Percentiles rank a stretch among this genome's conserved stretches.
phyloP scores from a whole-genome alignment of 2,797 vertebrate genomes.

The Falco novaeseelandiae region DNA sequence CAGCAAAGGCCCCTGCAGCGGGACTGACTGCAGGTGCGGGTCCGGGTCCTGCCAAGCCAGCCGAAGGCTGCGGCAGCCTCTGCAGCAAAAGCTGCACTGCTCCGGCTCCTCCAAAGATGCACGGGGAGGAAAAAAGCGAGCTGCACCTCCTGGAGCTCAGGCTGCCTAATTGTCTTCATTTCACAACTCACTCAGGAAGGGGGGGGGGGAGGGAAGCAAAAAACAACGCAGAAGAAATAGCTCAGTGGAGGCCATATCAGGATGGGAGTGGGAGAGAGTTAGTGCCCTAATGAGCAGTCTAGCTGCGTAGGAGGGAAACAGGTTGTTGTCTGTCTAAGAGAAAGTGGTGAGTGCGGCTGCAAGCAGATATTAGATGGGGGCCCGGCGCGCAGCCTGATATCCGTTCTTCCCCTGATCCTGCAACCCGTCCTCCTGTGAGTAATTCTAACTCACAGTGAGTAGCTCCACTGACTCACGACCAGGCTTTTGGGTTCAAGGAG shows the following conservation, averaged over 20 bases:
- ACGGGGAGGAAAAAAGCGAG: not conserved
- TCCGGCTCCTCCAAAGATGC: not conserved
- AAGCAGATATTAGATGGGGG: constrained; percentile 43
- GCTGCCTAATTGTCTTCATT: constrained; percentile 44
- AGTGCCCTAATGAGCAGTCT: constrained; percentile 72
- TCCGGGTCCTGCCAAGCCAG: not conserved
- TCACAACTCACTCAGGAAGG: not conserved
- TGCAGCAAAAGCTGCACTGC: not conserved
- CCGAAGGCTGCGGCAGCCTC: not conserved
- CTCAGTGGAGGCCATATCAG: constrained; percentile 59
- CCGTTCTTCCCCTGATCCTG: constrained; percentile 57
- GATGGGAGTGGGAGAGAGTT: constrained; percentile 70
- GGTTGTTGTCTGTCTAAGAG: constrained; percentile 67
- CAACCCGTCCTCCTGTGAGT: constrained; percentile 62
- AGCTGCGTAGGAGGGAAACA: constrained; percentile 64
- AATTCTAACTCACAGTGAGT: constrained; percentile 53
- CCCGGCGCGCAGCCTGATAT: constrained; percentile 38
- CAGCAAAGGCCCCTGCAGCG: not conserved
- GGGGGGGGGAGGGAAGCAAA: not conserved
- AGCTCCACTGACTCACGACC: constrained; percentile 61
- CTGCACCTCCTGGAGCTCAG: not conserved
- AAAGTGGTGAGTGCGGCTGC: constrained; percentile 38
- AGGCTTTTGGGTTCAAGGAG: constrained; percentile 6
- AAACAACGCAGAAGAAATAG: constrained; percentile 51
- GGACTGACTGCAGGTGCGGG: not conserved